phyloP scores from a whole-genome alignment of 2,888 invertebrate genomes.

The Drosophila ezoana region DNA sequence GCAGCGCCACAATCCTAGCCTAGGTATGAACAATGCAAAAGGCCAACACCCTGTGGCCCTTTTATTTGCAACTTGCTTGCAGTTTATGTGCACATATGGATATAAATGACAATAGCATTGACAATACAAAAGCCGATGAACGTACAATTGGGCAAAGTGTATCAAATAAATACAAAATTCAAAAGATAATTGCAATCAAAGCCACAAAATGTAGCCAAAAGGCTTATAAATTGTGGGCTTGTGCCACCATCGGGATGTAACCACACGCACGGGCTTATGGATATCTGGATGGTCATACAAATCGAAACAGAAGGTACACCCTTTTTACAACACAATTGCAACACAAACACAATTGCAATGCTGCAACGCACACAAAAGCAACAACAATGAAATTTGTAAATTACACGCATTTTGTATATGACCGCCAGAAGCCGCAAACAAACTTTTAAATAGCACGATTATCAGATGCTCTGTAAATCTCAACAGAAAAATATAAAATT shows the following conservation, averaged over 20 bases:
- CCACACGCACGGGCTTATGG: conserved; percentile 11
- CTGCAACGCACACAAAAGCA: conserved; percentile 13
- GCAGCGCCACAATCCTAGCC: not conserved
- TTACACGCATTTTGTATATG: conserved; percentile 30
- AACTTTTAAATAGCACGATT: not conserved
- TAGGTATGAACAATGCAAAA: conserved; percentile 10
- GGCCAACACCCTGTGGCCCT: conserved; percentile 10
- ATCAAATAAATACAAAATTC: conserved; percentile 80
- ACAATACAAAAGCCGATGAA: conserved; percentile 56
- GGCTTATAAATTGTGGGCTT: conserved; percentile 76
- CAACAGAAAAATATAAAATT: not conserved
- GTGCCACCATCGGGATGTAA: conserved; percentile 20
- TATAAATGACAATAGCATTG: conserved; percentile 57
- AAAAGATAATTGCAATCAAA: conserved; percentile 82
- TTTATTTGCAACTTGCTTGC: conserved; percentile 31
- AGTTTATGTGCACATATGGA: conserved; percentile 56
- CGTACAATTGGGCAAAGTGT: conserved; percentile 77
- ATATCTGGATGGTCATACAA: conserved; percentile 7
- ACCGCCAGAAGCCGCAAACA: conserved; percentile 24
- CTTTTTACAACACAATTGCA: conserved; percentile 59
- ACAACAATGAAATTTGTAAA: conserved; percentile 24
- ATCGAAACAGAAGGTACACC: conserved; percentile 56
- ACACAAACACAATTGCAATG: conserved; percentile 10
- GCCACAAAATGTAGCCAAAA: conserved; percentile 80
- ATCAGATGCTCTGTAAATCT: conserved; percentile 5